Conservation (phyloP, 2,113 vertebrate genomes). For the Beaufortia kweichowensis region DNA sequence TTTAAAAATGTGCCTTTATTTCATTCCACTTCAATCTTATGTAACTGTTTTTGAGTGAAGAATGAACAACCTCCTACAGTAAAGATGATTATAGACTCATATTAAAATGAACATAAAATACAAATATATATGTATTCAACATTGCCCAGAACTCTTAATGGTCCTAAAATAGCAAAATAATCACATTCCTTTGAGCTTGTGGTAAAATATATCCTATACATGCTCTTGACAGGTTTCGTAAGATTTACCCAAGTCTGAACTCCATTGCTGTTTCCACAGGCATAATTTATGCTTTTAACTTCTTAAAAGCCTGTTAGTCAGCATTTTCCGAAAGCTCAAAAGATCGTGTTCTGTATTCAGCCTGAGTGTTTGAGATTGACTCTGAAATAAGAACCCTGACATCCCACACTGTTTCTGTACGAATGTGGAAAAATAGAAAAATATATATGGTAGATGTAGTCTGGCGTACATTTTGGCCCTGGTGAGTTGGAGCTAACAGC, state of each 20-base stretch:
- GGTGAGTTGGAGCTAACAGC: background rate
- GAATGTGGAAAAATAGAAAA: slow-evolving; percentile 15
- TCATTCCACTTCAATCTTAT: too few relatives aligned
- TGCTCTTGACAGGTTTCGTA: background rate
- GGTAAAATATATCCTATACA: background rate
- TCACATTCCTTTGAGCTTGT: background rate
- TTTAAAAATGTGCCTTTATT: too few relatives aligned
- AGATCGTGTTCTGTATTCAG: slow-evolving; percentile 5
- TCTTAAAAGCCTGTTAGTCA: slow-evolving; percentile 31
- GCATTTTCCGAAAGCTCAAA: background rate
- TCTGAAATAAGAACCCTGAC: background rate
- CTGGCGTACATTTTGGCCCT: slow-evolving; percentile 16
- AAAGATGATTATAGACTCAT: too few relatives aligned
- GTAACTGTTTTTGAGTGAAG: too few relatives aligned
- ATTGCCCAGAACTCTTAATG: too few relatives aligned
- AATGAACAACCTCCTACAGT: too few relatives aligned
- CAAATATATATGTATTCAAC: too few relatives aligned
- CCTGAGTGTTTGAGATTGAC: background rate
- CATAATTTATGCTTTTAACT: slow-evolving; percentile 25
- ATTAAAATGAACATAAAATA: too few relatives aligned
- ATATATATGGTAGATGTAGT: slow-evolving; percentile 32
- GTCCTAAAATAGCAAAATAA: background rate
- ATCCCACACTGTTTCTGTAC: background rate
- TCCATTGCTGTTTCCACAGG: slow-evolving; percentile 17
- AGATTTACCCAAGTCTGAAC: slow-evolving; percentile 29